Percentiles rank a stretch among this genome's conserved stretches.
phyloP scores from a whole-genome alignment of 2,797 vertebrate species.

The Arctocebus calabarensis region DNA sequence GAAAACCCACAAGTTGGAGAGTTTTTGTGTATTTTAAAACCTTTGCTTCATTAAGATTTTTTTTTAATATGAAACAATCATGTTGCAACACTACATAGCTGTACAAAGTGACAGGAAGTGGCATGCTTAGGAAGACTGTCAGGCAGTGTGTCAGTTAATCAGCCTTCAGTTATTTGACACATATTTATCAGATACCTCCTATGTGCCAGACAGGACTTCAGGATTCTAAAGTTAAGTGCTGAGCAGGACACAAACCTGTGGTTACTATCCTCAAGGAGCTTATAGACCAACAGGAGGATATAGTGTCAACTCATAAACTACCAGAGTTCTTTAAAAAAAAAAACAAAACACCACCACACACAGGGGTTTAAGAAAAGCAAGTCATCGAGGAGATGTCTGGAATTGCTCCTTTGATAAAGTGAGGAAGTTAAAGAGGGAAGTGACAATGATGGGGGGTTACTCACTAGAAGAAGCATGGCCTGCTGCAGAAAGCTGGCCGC shows the following conservation, averaged over 20 bases:
- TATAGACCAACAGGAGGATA: neutral
- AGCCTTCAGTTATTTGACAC: neutral
- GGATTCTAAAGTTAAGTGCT: neutral
- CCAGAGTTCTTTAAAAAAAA: neutral
- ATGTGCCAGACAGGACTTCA: neutral
- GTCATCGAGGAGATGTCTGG: neutral
- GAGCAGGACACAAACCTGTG: neutral
- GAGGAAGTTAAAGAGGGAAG: neutral
- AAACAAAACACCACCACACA: neutral
- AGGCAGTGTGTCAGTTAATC: neutral
- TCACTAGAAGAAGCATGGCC: neutral
- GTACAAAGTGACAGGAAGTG: neutral
- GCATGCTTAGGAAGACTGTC: neutral
- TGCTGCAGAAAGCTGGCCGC: neutral
- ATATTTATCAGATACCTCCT: neutral
- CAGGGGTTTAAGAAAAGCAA: neutral
- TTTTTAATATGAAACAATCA: neutral
- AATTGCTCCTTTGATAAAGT: neutral
- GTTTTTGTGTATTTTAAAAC: neutral
- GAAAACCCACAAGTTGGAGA: neutral
- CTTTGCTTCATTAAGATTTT: neutral
- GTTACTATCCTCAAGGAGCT: neutral
- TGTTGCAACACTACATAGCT: neutral
- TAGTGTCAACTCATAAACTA: neutral
- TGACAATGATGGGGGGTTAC: neutral